Evolutionary conservation across 2,888 invertebrate species (phyloP), one percentile per base, ranked within the genome.

Genomic region (Nasonia oneida): DNA sequence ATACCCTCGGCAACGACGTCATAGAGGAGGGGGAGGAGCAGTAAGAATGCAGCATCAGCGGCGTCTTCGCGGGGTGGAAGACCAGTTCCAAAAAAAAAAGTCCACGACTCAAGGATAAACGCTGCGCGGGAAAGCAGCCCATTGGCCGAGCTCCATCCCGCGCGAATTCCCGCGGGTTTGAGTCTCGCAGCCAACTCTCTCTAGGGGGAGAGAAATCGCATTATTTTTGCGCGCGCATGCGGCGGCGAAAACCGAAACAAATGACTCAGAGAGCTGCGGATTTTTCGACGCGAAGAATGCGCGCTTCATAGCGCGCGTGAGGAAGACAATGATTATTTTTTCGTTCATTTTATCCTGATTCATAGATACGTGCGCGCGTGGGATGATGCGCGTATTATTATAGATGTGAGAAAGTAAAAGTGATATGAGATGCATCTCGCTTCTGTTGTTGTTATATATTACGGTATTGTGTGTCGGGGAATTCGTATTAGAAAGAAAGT

Each of bases 71-170:
- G 33, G 47, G 71, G n/a, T 23, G 53, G 15, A 14, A 47, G 50
- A 71, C 64, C 73, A 71, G 83, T 79, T 37, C 74, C 37, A 15
- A 57, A 61, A 79, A 83, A 83, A 77, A 73, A 78, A 23, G 23
- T 57, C 18, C 47, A 15, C 39, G n/a, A 12, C 10, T 42, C 77
- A 75, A 81, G 77, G 76, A 74, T 74, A 81, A 81, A 67, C 57
- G 83, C 33, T 67, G 86, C 89, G 90, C 90, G 90, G 90, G 90
- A 91, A 89, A 85, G 86, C 33, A 64, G 85, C 74, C 85, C 83
- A 90, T 91, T 91, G 91, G 90, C 71, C 79, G 74, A 50, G 61
- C 2, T 3, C 42, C 10, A n/a, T 2, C 39, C 47, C n/a, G 53
- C 57, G 37, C 57, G 15, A 50, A 53, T 53, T 75, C 75, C 18